Evolutionary conservation across 2,888 invertebrate species (phyloP).

Genomic region (Lasioglossum malachurum): DNA sequence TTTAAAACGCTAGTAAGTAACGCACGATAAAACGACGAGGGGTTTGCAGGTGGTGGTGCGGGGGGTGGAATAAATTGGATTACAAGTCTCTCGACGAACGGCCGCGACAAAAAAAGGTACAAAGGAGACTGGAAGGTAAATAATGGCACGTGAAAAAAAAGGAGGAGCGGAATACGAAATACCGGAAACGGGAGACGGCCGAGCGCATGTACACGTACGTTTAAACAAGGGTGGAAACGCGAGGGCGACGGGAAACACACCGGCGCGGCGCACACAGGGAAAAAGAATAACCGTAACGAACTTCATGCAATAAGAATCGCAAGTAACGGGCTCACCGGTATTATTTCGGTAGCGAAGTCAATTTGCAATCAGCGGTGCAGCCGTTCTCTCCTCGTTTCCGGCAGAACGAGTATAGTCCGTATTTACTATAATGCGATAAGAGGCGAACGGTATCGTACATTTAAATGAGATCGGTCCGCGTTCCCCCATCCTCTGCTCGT

Average conservation of each 20-base stretch:
- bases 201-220: slow-evolving; percentile 41
- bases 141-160: slow-evolving; percentile 33
- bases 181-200: slow-evolving; percentile 33
- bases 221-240: slow-evolving; percentile 38
- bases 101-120: slow-evolving; percentile 34
- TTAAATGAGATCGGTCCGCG: slow-evolving; percentile 74
- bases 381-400: slow-evolving; percentile 66
- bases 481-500: slow-evolving; percentile 4
- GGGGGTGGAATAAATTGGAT: slow-evolving; percentile 44
- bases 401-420: slow-evolving; percentile 69
- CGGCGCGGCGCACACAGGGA: slow-evolving; percentile 51
- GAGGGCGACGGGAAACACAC: slow-evolving; percentile 13
- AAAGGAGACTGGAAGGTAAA: slow-evolving; percentile 53
- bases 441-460: slow-evolving; percentile 79
- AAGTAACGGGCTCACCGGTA: slow-evolving; percentile 66
- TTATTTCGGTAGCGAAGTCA: slow-evolving; percentile 79
- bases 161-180: slow-evolving; percentile 2
- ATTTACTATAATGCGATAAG: slow-evolving; percentile 83
- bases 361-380: slow-evolving; percentile 80
- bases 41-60: not conserved
- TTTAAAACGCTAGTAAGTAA: slow-evolving; percentile 15
- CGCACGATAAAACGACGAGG: not conserved
- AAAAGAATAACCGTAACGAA: slow-evolving; percentile 73
- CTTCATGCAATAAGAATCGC: slow-evolving; percentile 73
- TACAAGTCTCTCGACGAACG: slow-evolving; percentile 53